Evolutionary conservation across 2,888 invertebrate species (phyloP), one percentile per base, ranked within the genome.

Genomic region (Ichneumon xanthorius): DNA sequence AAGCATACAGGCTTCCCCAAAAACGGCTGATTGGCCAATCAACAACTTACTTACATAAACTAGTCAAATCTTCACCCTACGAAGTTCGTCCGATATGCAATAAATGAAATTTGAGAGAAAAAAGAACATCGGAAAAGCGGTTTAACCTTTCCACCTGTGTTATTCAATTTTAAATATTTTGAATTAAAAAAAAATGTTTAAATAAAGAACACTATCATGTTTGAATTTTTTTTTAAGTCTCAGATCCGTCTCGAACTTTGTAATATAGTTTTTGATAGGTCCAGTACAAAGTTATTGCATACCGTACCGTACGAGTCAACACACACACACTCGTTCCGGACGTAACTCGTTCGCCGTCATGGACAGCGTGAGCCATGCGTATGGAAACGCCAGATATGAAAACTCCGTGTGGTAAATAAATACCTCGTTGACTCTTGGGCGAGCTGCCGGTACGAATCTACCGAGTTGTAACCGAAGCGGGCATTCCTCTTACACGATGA

Each of bases 291-390:
- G 14, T n/a, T 63, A 48, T 58, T 40, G 40, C 6, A 48, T n/a
- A 63, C 63, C 7, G 30, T 30, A 16, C 45, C 16, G 58, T 30
- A n/a, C 22, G 45, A 63, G 30, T n/a, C 63, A 50, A 63, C 61
- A 63, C n/a, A 63, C n/a, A 63, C 73, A 63, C 30, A 33, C 73
- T 61, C 73, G 73, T 61, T 73, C 48, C 73, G 73, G 61, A 73
- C 61, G 73, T 65, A 75, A 65, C 75, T 63, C 63, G 50, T 63
- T 75, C 61, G 30, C 75, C 63, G 50, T 19, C 63, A 16, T 37
- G 50, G 65, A 67, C 65, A 73, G 33, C 50, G 53, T n/a, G 72
- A 80, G 82, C 75, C 83, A 82, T 80, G 50, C 40, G 65, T 61
- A 45, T 71, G 37, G 30, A 58, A 58, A 79, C 45, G 50, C 37